Percentiles rank a stretch among this genome's conserved stretches.
Conservation (phyloP, 2,113 vertebrate species). For the Myotis davidii region DNA sequence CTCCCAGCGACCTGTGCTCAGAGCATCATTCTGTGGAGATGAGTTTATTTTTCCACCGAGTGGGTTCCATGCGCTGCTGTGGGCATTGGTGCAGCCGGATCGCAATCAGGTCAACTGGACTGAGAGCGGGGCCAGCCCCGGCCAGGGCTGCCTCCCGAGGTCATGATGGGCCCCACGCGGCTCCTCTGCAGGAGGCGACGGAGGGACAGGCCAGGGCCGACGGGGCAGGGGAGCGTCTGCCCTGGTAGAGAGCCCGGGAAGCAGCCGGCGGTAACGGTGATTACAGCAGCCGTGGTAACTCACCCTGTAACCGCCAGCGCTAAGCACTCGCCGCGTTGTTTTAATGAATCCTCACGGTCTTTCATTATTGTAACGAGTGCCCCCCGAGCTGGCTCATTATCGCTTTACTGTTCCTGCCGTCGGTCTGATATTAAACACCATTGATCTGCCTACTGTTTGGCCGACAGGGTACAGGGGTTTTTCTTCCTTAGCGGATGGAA, state of each 20-base stretch:
- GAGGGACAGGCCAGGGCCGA: not conserved
- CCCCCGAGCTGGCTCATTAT: not conserved
- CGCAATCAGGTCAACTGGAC: slow-evolving; percentile 75
- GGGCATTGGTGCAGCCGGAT: slow-evolving; percentile 57
- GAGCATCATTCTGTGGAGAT: slow-evolving; percentile 47
- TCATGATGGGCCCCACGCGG: not conserved
- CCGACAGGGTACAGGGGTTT: fast-evolving
- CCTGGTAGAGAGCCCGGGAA: fast-evolving
- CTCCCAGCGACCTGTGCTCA: slow-evolving; percentile 28
- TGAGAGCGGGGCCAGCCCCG: not conserved
- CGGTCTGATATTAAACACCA: not conserved
- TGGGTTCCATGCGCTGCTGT: slow-evolving; percentile 36
- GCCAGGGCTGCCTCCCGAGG: not conserved
- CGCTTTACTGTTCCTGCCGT: not conserved
- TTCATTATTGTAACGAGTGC: not conserved
- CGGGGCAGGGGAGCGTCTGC: not conserved
- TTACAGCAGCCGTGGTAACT: fast-evolving
- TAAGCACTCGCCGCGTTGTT: fast-evolving
- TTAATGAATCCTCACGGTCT: not conserved
- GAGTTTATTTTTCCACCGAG: slow-evolving; percentile 69
- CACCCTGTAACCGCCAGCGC: fast-evolving
- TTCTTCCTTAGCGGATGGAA: fast-evolving
- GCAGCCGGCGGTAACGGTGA: fast-evolving
- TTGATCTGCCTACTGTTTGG: not conserved
- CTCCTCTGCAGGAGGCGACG: not conserved